Evolutionary conservation across 2,113 vertebrate species (phyloP).

Genomic region (Lethenteron camtschaticum): DNA sequence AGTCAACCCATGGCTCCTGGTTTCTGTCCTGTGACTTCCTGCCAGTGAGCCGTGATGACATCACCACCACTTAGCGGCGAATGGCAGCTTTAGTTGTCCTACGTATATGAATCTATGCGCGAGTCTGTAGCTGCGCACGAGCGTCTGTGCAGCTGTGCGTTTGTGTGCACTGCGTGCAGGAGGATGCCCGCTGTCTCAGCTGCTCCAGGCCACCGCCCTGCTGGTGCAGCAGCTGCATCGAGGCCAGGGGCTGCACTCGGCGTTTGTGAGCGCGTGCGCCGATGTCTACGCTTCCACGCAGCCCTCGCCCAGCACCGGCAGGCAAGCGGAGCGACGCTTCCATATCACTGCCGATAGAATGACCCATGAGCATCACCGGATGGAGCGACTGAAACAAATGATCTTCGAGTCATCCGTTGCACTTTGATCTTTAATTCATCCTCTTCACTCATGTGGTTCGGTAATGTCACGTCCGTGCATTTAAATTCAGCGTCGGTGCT

Average conservation of each 20-base stretch:
- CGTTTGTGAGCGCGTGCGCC: slow-evolving; percentile 52
- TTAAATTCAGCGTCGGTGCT: neutral
- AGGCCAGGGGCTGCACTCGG: slow-evolving; percentile 43
- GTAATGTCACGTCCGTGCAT: neutral
- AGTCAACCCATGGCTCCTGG: too few species aligned
- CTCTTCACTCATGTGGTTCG: neutral
- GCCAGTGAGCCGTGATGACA: too few species aligned
- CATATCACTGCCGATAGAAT: neutral
- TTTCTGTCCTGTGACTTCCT: too few species aligned
- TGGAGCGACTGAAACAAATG: neutral
- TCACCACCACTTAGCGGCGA: too few species aligned
- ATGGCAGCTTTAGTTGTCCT: too few species aligned
- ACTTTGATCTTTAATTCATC: neutral
- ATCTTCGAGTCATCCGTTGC: neutral
- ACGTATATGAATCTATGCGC: too few species aligned
- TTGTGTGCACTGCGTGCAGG: too few species aligned
- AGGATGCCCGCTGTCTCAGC: slow-evolving; percentile 27
- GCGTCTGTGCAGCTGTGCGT: too few species aligned
- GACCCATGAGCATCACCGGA: neutral
- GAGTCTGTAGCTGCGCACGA: too few species aligned
- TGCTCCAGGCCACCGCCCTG: slow-evolving; percentile 45
- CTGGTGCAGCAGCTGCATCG: slow-evolving; percentile 53
- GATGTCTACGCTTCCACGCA: slow-evolving; percentile 50
- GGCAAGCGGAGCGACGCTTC: slow-evolving; percentile 23
- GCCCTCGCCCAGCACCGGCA: slow-evolving; percentile 34